These are phyloP conservation scores for Rhimphoctona megacephalus DNA, from an alignment of 2,888 invertebrate genomes.

Conservation along the genomic window DNA sequence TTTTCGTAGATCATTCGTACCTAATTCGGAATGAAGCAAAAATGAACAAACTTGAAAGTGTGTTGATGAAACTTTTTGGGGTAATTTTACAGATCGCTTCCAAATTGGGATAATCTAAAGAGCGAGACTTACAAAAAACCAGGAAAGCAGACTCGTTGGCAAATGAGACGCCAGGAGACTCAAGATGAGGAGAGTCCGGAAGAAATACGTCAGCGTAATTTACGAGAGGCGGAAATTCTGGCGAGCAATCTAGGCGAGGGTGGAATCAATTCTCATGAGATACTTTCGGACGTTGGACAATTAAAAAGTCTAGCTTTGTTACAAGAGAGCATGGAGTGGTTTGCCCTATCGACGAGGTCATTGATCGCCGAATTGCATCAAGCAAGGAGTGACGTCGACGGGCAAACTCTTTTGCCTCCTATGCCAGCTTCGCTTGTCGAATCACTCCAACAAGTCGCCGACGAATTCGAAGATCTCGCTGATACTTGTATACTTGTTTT, in stretches of 20 bases:
- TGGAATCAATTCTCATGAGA: conserved; percentile 93
- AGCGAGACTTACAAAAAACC: conserved; percentile 83
- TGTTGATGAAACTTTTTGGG: background rate
- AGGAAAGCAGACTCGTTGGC: conserved; percentile 76
- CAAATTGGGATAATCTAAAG: conserved; percentile 91
- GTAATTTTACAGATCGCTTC: conserved; percentile 87
- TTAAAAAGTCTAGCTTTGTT: conserved; percentile 94
- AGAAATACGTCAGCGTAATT: conserved; percentile 91
- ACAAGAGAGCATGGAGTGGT: conserved; percentile 94
- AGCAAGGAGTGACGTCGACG: conserved; percentile 81
- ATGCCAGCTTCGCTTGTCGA: conserved; percentile 88
- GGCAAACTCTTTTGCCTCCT: conserved; percentile 78
- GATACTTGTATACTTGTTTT: conserved; percentile 96
- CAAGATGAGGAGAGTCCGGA: conserved; percentile 92
- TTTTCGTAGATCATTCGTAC: too few relatives aligned
- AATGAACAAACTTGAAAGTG: too few relatives aligned
- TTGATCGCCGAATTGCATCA: conserved; percentile 80
- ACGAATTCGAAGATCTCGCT: conserved; percentile 94
- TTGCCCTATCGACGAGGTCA: conserved; percentile 75
- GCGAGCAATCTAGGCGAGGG: conserved; percentile 96
- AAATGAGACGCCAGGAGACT: conserved; percentile 85
- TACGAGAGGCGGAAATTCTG: conserved; percentile 96
- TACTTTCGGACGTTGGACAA: conserved; percentile 93
- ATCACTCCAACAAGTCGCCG: conserved; percentile 89
- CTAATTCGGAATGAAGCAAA: too few relatives aligned